These are phyloP conservation scores for Platycercus adscitus DNA, from an alignment of 2,113 vertebrate genomes.

Conservation along the genomic window DNA sequence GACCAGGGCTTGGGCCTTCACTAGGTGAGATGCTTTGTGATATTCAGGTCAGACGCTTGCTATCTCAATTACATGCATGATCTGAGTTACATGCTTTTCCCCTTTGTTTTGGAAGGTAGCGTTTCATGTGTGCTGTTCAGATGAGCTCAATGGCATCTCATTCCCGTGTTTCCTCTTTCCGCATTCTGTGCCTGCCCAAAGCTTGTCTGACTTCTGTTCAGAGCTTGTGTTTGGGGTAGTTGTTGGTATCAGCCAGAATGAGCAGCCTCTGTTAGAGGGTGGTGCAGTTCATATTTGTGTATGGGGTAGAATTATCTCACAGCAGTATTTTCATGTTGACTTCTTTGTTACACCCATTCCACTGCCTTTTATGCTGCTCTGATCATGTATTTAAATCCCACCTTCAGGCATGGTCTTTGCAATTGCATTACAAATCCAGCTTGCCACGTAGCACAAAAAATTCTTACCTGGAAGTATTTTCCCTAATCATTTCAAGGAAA, in stretches of 20 bases:
- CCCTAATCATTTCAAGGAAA: background rate
- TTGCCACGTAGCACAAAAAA: background rate
- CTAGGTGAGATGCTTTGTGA: background rate
- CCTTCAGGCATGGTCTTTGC: background rate
- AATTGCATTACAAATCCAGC: background rate
- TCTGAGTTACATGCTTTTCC: background rate
- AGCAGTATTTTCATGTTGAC: background rate
- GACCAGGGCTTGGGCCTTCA: background rate
- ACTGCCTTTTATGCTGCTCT: background rate
- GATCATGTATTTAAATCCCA: background rate
- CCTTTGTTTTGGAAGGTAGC: background rate
- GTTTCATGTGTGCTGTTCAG: background rate
- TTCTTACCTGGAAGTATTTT: background rate
- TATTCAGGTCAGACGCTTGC: background rate
- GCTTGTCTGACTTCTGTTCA: background rate
- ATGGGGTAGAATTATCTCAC: background rate
- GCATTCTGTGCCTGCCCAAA: background rate
- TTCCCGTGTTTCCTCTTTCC: background rate
- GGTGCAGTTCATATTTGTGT: background rate
- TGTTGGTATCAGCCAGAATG: background rate
- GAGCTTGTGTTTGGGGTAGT: background rate
- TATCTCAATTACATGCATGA: background rate
- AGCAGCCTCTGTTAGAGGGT: background rate
- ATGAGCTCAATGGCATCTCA: background rate
- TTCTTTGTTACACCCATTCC: background rate